A percentile compares a stretch with the other conserved stretches of the same genome.
Evolutionary conservation across 1,140 invertebrate genomes (phyloP).

Genomic region (Neodiprion virginianus): DNA sequence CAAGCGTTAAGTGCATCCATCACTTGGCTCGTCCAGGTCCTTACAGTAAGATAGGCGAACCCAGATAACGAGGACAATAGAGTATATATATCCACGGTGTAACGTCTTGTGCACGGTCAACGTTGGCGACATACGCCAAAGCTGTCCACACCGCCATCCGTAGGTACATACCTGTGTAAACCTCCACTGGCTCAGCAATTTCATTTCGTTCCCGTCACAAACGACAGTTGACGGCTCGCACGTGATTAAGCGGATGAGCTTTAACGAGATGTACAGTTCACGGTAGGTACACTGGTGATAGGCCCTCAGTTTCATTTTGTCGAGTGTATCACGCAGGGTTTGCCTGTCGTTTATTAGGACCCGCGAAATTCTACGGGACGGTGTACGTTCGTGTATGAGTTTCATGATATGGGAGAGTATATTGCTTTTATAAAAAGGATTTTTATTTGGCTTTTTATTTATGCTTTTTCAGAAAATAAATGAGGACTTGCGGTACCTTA

Average conservation of each 20-base stretch:
- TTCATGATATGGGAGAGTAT: too few relatives aligned
- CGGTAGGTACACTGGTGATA: background rate
- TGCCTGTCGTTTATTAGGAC: background rate
- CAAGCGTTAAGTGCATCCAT: conserved; percentile 16
- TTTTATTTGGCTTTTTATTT: too few relatives aligned
- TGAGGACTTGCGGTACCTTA: too few relatives aligned
- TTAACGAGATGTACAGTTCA: background rate
- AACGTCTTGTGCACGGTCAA: background rate
- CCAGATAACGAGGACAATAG: background rate
- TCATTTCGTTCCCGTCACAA: conserved; percentile 20
- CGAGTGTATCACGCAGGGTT: background rate
- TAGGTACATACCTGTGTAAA: conserved; percentile 34
- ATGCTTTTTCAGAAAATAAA: too few relatives aligned
- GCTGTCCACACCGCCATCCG: conserved; percentile 29
- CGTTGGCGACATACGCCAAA: conserved; percentile 27
- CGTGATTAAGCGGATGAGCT: background rate
- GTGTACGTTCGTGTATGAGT: too few relatives aligned
- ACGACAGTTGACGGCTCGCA: background rate
- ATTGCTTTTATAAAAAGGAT: too few relatives aligned
- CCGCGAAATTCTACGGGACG: background rate
- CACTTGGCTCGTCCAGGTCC: background rate
- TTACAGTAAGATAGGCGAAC: background rate
- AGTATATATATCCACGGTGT: background rate
- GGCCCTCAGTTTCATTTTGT: background rate
- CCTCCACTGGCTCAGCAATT: conserved; percentile 33